phyloP scores from a whole-genome alignment of 1,140 invertebrate species.

The Vanessa tameamea region DNA sequence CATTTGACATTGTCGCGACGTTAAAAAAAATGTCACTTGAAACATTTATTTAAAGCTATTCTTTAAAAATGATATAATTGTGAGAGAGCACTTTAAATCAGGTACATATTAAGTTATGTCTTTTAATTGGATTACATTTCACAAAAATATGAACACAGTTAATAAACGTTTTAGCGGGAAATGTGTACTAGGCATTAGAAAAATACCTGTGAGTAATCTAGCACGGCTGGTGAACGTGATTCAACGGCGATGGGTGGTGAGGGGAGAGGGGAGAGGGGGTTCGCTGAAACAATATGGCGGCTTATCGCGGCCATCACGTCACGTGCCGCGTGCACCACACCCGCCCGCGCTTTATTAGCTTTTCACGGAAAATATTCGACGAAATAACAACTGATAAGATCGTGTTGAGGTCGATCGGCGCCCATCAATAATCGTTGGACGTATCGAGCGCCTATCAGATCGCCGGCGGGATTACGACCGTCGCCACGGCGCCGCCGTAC shows the following conservation, averaged over 20 bases:
- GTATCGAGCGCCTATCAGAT: conserved; percentile 57
- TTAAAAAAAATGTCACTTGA: no score
- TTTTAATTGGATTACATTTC: not conserved
- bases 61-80: no score
- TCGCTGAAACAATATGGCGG: conserved; percentile 72
- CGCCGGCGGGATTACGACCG: conserved; percentile 36
- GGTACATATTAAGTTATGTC: no score
- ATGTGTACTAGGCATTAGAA: conserved; percentile 14
- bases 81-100: no score
- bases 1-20: no score
- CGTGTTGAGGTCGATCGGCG: conserved; percentile 69
- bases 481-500: not conserved
- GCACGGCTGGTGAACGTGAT: conserved; percentile 39
- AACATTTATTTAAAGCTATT: no score
- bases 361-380: conserved; percentile 73
- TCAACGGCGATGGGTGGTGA: conserved; percentile 19
- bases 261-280: conserved; percentile 34
- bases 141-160: conserved; percentile 1
- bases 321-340: conserved; percentile 48
- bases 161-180: conserved; percentile 5
- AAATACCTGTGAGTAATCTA: conserved; percentile 23
- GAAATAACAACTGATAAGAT: conserved; percentile 78
- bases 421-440: conserved; percentile 73
- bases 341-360: conserved; percentile 59
- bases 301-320: conserved; percentile 61